A percentile compares a stretch with the other conserved stretches of the same genome.
Evolutionary conservation across 2,797 vertebrate genomes (phyloP).

Genomic region (Psittacula derbiana): DNA sequence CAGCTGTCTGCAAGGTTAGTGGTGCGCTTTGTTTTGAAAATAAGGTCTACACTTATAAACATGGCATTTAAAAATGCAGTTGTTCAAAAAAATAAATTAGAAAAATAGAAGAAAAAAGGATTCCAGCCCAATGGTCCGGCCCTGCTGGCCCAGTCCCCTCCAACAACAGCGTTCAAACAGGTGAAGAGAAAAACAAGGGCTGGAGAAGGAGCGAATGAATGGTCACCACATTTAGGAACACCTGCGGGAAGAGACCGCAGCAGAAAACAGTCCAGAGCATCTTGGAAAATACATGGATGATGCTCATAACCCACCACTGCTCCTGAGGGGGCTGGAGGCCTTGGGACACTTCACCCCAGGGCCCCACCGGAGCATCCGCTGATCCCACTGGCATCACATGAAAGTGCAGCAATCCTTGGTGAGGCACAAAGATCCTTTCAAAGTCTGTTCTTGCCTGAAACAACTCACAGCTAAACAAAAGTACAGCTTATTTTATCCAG

Average conservation of each 20-base stretch:
- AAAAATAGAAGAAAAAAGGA: not conserved
- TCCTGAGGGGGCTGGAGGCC: not conserved
- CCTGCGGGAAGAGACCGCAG: not conserved
- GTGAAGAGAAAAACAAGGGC: not conserved
- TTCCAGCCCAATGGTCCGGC: not conserved
- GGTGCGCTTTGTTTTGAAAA: not conserved
- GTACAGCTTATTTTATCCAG: not conserved
- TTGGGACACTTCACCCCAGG: not conserved
- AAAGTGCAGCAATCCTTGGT: not conserved
- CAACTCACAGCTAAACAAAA: not conserved
- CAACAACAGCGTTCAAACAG: not conserved
- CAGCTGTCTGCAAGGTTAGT: not conserved
- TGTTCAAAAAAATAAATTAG: not conserved
- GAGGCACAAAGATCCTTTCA: not conserved
- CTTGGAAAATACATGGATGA: not conserved
- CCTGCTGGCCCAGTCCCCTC: not conserved
- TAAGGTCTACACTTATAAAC: not conserved
- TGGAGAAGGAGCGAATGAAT: not conserved
- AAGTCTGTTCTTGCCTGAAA: not conserved
- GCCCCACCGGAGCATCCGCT: accelerated
- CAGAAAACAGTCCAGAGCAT: not conserved
- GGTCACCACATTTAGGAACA: not conserved
- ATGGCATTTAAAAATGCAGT: not conserved
- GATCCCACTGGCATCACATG: not conserved
- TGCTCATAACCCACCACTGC: not conserved